Base-by-base conservation (phyloP, 2,113 vertebrate genomes). In the Rhynchomys soricoides region DNA sequence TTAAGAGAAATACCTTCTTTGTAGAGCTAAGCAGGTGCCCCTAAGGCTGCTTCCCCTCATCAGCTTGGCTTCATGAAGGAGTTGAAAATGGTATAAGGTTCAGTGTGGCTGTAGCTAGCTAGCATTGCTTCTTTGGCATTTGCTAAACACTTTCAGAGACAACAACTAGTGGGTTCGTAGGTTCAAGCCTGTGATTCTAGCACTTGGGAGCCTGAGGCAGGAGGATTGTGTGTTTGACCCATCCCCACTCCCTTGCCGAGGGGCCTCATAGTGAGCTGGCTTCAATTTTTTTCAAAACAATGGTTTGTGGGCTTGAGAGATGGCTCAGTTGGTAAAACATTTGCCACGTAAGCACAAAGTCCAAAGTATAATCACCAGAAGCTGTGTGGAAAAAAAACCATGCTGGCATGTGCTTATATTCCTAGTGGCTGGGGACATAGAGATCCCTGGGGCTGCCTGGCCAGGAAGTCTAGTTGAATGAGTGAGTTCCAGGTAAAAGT, bases 11-110 rank as follows among this genome's bases (percentile, higher is more conserved):
- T 66, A 16, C 40, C 26, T 66, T 45, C 22, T 48, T 64, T 43
- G n/a, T 34, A 86, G 40, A 37, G 19, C 43, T 66, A 12, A 78
- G 82, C 57, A n/a, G 31, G 31, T 85, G 48, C 6, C 24, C 70
- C 48, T 0, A 4, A 0, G n/a, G 50, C 31, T 5, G 4, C 29
- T 43, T 31, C 21, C 9, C 40, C 40, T 34, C 10, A 21, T 70
- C 43, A 64, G 7, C 13, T 48, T 40, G 40, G 82, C 1, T 0
- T 5, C 12, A 9, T 7, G 45, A 85, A 68, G 78, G 26, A 16
- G 52, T 7, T 29, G 55, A 59, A 43, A 77, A 50, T 71, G 66
- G 7, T 21, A 6, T 85, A 59, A 37, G 82, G 7, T 66, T 12
- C 9, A 34, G 26, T 34, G 82, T 48, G 59, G 43, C 43, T 43